Base-by-base conservation (phyloP, 2,888 invertebrate genomes). In the Parasteatoda lunata region DNA sequence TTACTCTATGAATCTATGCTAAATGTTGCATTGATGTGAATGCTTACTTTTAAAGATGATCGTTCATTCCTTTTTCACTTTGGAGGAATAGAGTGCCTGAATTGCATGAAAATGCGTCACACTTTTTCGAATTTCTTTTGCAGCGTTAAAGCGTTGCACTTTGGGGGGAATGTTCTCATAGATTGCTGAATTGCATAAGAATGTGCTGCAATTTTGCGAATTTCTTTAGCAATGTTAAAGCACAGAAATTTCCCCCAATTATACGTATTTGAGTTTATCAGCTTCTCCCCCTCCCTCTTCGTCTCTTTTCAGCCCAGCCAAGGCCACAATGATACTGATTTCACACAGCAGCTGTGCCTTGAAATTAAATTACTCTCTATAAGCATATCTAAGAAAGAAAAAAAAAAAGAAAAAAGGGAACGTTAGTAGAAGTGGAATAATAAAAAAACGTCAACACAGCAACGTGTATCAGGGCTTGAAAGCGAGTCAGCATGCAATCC, bases 381-480 rank as follows among this genome's bases (percentile, higher is more conserved):
- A 52, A 64, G 65, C 66, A 73, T 64, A 64, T 48, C n/a, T 30
- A 6, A 45, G 49, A 5, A 49, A 9, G 45, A 9, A 47, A 47
- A 8, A 75, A 64, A 47, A 52, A 9, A 13, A 64, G 13, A 59
- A 47, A n/a, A 66, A 65, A 66, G 15, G 65, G 15, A 15, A 73
- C 13, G 66, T 49, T 15, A 75, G 59, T 54, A 75, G 54, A 15
- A 5, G 52, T 54, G 3, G 30, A 69, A 69, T 9, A 54, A 54
- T 2, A 73, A 75, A 83, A 84, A 76, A 85, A 48, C 85, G 85
- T 86, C 85, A 80, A 80, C 80, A 86, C n/a, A 54, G 84, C 84
- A 86, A 72, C 80, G 85, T 81, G 85, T 64, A 66, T 13, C 68
- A 64, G 64, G 70, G 30, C 68, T 64, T 54, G 82, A n/a, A 68